Conservation (phyloP, 2,888 invertebrate species). For the Tachina grossa region DNA sequence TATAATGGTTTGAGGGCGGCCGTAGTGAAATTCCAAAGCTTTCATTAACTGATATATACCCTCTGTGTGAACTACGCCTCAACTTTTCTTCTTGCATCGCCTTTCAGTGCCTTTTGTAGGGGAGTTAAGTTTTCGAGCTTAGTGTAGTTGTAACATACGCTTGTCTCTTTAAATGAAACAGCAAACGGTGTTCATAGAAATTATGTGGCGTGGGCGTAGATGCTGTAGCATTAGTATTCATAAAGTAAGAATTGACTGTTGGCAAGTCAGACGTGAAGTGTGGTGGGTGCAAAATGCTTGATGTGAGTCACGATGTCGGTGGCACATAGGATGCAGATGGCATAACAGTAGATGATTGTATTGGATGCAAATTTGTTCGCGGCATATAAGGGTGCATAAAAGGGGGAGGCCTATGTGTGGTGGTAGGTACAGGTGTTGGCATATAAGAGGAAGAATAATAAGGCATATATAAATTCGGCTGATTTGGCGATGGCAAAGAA, state of each 20-base stretch:
- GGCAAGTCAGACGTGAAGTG: not conserved
- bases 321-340: not conserved
- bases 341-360: not conserved
- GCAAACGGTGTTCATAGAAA: too few relatives aligned
- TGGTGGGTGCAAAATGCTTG: not conserved
- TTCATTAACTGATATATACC: too few relatives aligned
- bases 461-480: not conserved
- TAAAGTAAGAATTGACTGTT: not conserved
- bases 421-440: not conserved
- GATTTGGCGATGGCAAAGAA: not conserved
- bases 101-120: not conserved
- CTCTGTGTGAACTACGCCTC: not conserved
- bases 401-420: not conserved
- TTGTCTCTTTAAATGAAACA: not conserved
- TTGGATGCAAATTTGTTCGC: not conserved
- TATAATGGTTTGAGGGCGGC: too few relatives aligned
- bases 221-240: not conserved
- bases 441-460: not conserved
- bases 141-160: not conserved
- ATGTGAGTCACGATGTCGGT: not conserved
- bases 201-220: not conserved
- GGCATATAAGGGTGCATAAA: not conserved
- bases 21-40: too few relatives aligned
- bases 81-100: not conserved
- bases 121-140: too few relatives aligned